Conservation (phyloP, 2,113 vertebrate genomes). For the Chionis minor region DNA sequence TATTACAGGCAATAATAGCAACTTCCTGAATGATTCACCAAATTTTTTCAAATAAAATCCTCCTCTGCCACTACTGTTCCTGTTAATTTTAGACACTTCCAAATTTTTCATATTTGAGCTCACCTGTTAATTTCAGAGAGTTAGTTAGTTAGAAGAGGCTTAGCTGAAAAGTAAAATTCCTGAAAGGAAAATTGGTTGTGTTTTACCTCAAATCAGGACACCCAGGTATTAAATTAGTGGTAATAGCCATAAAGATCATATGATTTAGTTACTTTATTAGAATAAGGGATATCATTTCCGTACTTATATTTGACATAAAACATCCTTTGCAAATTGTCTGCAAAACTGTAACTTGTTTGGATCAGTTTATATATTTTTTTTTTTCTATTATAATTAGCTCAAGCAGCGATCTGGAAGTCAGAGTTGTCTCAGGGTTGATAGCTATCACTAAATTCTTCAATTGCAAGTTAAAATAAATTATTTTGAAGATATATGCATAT, state of each 20-base stretch:
- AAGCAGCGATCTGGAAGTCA: neutral
- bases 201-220: neutral
- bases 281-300: neutral
- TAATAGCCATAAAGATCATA: neutral
- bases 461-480: neutral
- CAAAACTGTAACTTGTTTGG: neutral
- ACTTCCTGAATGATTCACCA: neutral
- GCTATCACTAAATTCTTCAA: neutral
- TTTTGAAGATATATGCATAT: neutral
- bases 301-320: neutral
- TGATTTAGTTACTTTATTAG: neutral
- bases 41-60: neutral
- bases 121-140: neutral
- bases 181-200: neutral
- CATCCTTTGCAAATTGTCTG: neutral
- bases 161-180: neutral
- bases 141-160: neutral
- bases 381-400: neutral
- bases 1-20: neutral
- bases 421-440: neutral
- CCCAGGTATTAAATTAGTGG: neutral
- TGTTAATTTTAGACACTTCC: neutral
- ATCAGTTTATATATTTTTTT: neutral
- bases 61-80: neutral
- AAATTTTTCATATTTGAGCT: neutral